Evolutionary conservation across 2,888 invertebrate species (phyloP).

Genomic region (Drosophila diplacantha): DNA sequence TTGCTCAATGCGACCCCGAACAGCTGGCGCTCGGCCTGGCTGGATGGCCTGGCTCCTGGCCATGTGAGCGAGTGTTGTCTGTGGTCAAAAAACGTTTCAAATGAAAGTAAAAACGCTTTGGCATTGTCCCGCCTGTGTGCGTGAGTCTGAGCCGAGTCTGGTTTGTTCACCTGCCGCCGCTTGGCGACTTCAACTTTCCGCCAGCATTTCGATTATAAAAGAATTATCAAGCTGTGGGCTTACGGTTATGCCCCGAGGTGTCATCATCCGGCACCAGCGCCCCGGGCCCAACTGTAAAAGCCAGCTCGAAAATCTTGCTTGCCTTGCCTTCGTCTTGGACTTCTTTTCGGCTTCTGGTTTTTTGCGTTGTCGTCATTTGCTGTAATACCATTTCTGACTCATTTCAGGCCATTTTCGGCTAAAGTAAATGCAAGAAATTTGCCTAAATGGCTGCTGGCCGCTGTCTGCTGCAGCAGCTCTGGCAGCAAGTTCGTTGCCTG

Average conservation of each 20-base stretch:
- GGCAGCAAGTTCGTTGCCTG: slow-evolving; percentile 60
- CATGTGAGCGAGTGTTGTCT: slow-evolving; percentile 33
- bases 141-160: slow-evolving; percentile 11
- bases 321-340: slow-evolving; percentile 48
- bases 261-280: slow-evolving; percentile 11
- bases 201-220: slow-evolving; percentile 56
- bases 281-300: slow-evolving; percentile 26
- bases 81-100: slow-evolving; percentile 73
- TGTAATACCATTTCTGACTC: slow-evolving; percentile 43
- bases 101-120: slow-evolving; percentile 75
- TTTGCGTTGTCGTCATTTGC: slow-evolving; percentile 48
- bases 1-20: slow-evolving; percentile 58
- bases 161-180: slow-evolving; percentile 60
- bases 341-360: slow-evolving; percentile 16
- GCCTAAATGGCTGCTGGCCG: slow-evolving; percentile 54
- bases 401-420: slow-evolving; percentile 54
- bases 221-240: slow-evolving; percentile 52
- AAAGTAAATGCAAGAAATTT: slow-evolving; percentile 62
- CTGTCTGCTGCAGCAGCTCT: slow-evolving; percentile 5
- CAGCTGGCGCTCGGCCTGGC: slow-evolving; percentile 28
- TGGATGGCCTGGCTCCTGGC: slow-evolving; percentile 20
- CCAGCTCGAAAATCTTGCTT: slow-evolving; percentile 45
- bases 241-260: slow-evolving; percentile 46
- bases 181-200: not conserved
- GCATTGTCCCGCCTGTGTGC: slow-evolving; percentile 52